These are phyloP conservation scores for Cyclopterus lumpus DNA, from an alignment of 2,797 vertebrate species.

Conservation along the genomic window DNA sequence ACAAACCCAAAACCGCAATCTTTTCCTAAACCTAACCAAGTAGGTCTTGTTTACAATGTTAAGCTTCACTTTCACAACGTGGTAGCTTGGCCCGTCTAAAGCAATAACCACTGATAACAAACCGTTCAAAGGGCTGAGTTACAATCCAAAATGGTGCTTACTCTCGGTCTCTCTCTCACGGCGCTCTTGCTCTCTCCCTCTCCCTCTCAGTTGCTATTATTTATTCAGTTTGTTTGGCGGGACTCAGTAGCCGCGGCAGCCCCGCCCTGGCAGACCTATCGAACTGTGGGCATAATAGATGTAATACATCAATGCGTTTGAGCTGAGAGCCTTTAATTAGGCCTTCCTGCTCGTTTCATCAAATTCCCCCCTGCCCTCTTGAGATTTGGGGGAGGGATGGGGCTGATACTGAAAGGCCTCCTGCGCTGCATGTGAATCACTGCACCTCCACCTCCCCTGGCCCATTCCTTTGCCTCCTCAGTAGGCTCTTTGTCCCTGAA, in stretches of 20 bases:
- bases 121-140: neutral
- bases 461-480: slow-evolving; percentile 53
- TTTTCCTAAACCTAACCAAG: neutral
- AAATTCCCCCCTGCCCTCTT: slow-evolving; percentile 84
- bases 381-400: slow-evolving; percentile 85
- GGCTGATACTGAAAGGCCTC: slow-evolving; percentile 82
- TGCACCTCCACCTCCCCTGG: slow-evolving; percentile 57
- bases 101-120: neutral
- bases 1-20: neutral
- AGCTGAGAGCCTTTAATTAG: slow-evolving; percentile 99
- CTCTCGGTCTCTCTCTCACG: too few relatives aligned
- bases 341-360: slow-evolving; percentile 97
- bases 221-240: slow-evolving; percentile 95
- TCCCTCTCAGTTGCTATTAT: slow-evolving; percentile 84
- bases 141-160: neutral
- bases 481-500: slow-evolving; percentile 66
- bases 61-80: neutral
- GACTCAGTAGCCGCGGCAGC: slow-evolving; percentile 89
- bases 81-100: neutral
- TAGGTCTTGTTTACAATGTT: neutral
- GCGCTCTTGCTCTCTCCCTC: slow-evolving; percentile 6
- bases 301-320: slow-evolving; percentile 99
- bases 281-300: slow-evolving; percentile 96
- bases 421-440: slow-evolving; percentile 90
- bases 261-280: slow-evolving; percentile 92